These are phyloP conservation scores for Ellobium chinense DNA, from an alignment of 2,888 invertebrate genomes.

Conservation along the genomic window DNA sequence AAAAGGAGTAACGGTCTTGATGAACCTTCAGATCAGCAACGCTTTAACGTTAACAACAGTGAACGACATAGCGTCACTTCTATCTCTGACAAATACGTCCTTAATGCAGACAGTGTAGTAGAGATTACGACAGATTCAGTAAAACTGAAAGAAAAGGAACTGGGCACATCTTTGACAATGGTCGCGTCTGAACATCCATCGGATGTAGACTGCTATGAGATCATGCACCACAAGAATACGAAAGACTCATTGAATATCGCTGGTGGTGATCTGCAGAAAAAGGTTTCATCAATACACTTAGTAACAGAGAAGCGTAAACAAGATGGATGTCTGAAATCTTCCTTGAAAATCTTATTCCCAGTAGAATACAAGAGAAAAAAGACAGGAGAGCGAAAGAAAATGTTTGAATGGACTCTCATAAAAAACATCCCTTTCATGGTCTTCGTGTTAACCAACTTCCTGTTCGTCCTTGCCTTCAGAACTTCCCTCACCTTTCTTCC, in stretches of 20 bases:
- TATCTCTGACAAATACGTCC: no score
- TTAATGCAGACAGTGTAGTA: neutral
- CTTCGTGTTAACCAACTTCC: constrained; percentile 50
- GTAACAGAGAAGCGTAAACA: neutral
- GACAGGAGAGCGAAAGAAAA: constrained; percentile 23
- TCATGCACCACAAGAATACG: no score
- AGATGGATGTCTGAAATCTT: constrained; percentile 29
- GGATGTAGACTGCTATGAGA: no score
- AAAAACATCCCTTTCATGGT: constrained; percentile 49
- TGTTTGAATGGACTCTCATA: constrained; percentile 49
- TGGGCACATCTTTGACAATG: neutral
- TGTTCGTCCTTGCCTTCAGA: constrained; percentile 53
- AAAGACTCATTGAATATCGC: neutral
- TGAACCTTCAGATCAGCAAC: no score
- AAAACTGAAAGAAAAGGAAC: neutral
- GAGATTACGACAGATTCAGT: neutral
- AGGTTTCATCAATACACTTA: no score
- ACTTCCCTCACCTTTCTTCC: constrained; percentile 67
- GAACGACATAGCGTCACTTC: no score
- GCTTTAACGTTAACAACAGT: no score
- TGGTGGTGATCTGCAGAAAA: neutral
- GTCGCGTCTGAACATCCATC: neutral
- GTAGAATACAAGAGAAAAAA: constrained; percentile 32
- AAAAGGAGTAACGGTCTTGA: no score
- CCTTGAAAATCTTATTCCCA: constrained; percentile 37